Percentiles rank a stretch among this genome's conserved stretches.
These are phyloP conservation scores for Ruditapes philippinarum DNA, from an alignment of 1,140 invertebrate species.

Conservation along the genomic window DNA sequence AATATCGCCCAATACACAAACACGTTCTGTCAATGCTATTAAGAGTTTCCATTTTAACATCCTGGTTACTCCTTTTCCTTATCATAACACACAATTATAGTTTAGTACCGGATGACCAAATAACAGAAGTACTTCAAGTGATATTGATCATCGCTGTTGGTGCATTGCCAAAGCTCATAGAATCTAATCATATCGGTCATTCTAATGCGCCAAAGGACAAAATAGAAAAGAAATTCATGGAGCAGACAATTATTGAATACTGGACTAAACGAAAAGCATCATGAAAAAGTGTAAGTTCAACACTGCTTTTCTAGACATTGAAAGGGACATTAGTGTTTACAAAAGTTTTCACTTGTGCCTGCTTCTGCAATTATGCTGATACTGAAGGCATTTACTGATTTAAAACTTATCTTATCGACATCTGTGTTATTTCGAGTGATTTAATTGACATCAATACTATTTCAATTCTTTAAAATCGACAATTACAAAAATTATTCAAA, in stretches of 20 bases:
- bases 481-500: too few relatives aligned
- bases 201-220: background rate
- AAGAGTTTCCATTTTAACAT: background rate
- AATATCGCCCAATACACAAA: conserved; percentile 22
- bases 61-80: background rate
- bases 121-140: conserved; percentile 24
- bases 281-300: too few relatives aligned
- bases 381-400: too few relatives aligned
- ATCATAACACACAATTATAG: background rate
- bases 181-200: background rate
- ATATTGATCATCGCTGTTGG: conserved; percentile 23
- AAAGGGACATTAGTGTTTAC: too few relatives aligned
- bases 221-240: background rate
- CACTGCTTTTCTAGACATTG: too few relatives aligned
- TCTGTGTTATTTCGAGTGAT: too few relatives aligned
- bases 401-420: too few relatives aligned
- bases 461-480: too few relatives aligned
- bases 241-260: conserved; percentile 18
- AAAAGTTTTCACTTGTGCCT: too few relatives aligned
- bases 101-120: background rate
- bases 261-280: background rate
- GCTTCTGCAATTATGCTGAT: too few relatives aligned
- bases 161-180: background rate
- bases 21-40: conserved; percentile 7
- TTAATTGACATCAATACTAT: too few relatives aligned